Conservation (phyloP, 2,113 vertebrate species). For the Apodemus sylvaticus region DNA sequence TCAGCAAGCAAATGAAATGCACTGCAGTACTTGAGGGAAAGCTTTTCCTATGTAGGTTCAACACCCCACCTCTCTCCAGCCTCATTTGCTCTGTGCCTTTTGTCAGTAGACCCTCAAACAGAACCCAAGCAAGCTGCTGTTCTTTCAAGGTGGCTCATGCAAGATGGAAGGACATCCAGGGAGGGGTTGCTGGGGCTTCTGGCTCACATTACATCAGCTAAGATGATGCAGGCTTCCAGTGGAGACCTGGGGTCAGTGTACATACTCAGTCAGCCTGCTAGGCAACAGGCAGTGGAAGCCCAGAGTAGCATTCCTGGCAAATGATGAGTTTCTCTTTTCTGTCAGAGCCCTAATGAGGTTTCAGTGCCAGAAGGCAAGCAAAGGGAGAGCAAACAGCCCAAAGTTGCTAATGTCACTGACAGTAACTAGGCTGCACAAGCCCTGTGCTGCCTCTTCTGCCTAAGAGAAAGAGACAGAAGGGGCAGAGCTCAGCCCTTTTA, state of each 20-base stretch:
- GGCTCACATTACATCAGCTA: not conserved
- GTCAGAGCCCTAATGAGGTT: constrained; percentile 69
- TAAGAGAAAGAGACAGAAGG: not conserved
- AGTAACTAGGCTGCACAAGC: not conserved
- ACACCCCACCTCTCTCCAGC: constrained; percentile 24
- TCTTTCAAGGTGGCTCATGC: not conserved
- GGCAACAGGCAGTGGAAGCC: constrained; percentile 1
- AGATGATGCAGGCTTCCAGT: not conserved
- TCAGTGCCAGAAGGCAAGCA: constrained; percentile 68
- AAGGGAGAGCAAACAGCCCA: constrained; percentile 56
- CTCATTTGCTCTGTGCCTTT: constrained; percentile 44
- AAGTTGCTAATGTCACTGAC: constrained; percentile 28
- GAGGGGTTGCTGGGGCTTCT: not conserved
- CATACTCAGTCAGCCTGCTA: constrained; percentile 12
- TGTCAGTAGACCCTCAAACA: constrained; percentile 38
- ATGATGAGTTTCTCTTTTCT: constrained; percentile 60
- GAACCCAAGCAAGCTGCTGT: not conserved
- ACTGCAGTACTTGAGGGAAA: constrained; percentile 28
- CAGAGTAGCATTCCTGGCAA: constrained; percentile 62
- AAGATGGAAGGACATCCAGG: not conserved
- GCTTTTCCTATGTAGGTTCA: constrained; percentile 64
- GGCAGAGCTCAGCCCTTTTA: not conserved
- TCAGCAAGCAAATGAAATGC: constrained; percentile 21
- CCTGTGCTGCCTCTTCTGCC: not conserved
- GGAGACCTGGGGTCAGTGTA: not conserved